Base-by-base conservation (phyloP, 1,140 invertebrate species). In the Magallana angulata region DNA sequence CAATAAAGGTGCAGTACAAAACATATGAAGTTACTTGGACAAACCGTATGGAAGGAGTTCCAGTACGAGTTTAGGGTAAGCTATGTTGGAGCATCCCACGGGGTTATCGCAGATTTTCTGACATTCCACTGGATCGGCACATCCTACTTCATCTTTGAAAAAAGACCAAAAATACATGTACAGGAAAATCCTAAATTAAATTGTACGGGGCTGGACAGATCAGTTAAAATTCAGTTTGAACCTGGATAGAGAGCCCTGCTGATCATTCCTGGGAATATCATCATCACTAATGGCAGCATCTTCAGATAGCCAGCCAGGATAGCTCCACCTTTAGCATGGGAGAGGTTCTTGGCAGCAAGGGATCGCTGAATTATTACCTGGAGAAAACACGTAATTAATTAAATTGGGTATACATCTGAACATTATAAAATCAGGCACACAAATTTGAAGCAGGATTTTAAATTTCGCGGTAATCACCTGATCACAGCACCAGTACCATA, bases 401-500 rank as follows among this genome's bases (percentile, higher is more conserved):
- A 24, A 12, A 24, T 80, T 84, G 12, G 11, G n/a, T 16, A 62
- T 62, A 62, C 8, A 12, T 11, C 5, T 12, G 82, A 16, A 84
- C n/a, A 57, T 16, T 57, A 56, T 16, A 30, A 8, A 12, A n/a
- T 58, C 9, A 59, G 59, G n/a, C 5, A 59, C 7, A 24, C 4
- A 11, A 56, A 56, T 85, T n/a, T 6, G 71, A 82, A 14, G 36
- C 36, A 48, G 36, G 5, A 48, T 4, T 48, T 48, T 48, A 5
- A 48, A 48, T 48, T 48, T 48, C 36, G 36, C 36, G 36, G 18
- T 24, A 57, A 64, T 84, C 90, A 95, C 95, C 94, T 96, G 95
- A 90, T 96, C 95, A 8, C 95, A 95, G 89, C 95, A 96, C 95
- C 95, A 96, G 90, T 96, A 96, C 96, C 95, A 96, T 57, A 96